Percentiles rank a stretch among this genome's conserved stretches.
Conservation (phyloP, 2,113 vertebrate genomes). For the Brachirus orientalis region DNA sequence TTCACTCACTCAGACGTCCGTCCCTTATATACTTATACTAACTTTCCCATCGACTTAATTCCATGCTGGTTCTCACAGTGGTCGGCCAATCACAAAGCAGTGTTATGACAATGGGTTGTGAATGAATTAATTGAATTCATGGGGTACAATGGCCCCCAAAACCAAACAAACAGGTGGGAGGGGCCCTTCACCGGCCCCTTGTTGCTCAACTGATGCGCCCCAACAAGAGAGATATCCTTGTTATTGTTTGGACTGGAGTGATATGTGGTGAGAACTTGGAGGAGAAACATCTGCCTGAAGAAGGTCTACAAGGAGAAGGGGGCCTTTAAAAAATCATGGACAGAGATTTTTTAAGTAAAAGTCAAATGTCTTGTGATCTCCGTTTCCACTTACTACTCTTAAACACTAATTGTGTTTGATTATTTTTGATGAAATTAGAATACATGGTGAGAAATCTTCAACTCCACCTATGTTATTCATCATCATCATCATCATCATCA, state of each 20-base stretch:
- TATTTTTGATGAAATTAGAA: no score
- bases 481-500: no score
- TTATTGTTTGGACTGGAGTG: constrained; percentile 48
- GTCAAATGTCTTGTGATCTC: neutral
- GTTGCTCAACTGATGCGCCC: constrained; percentile 46
- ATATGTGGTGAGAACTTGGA: constrained; percentile 75
- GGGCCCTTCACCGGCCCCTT: constrained; percentile 43
- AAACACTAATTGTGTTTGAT: no score
- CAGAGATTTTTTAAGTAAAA: neutral
- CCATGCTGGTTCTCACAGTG: constrained; percentile 77
- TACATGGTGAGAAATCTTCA: no score
- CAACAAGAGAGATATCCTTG: constrained; percentile 38
- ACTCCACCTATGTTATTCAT: neutral
- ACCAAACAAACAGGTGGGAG: constrained; percentile 77
- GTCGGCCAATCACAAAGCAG: constrained; percentile 76
- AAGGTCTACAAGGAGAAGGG: neutral
- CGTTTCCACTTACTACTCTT: no score
- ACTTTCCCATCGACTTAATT: constrained; percentile 59
- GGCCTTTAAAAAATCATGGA: neutral
- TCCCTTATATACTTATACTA: constrained; percentile 69
- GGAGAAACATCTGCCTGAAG: constrained; percentile 61
- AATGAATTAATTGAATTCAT: constrained; percentile 72
- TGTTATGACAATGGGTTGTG: constrained; percentile 70
- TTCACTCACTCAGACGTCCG: constrained; percentile 24
- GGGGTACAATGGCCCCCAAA: constrained; percentile 61